Evolutionary conservation across 2,888 invertebrate genomes (phyloP).

Genomic region (Rhyacophila evoluta): DNA sequence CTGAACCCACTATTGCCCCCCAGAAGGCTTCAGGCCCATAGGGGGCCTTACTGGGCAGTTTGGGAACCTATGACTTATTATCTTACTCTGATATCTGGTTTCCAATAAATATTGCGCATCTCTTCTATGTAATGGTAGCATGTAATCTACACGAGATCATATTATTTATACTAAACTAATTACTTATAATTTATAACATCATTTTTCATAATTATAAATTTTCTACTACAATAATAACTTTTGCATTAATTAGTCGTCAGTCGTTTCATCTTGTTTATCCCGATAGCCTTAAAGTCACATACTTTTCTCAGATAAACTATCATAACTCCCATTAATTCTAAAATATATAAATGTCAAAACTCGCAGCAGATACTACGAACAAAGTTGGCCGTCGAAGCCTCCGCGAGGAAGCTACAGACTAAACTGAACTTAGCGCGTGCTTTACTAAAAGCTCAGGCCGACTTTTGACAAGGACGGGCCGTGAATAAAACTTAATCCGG

Average conservation of each 20-base stretch:
- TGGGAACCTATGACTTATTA: too few relatives aligned
- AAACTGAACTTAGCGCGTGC: conserved; percentile 7
- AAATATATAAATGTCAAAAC: conserved; percentile 18
- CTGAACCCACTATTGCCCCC: too few relatives aligned
- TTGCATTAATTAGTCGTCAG: neutral
- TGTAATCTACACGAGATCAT: too few relatives aligned
- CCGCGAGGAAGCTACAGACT: neutral
- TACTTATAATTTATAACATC: too few relatives aligned
- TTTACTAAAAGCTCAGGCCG: neutral
- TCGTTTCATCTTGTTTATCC: neutral
- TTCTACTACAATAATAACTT: too few relatives aligned
- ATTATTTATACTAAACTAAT: too few relatives aligned
- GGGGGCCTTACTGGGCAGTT: too few relatives aligned
- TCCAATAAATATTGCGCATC: too few relatives aligned
- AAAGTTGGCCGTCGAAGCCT: neutral
- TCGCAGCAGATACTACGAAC: neutral
- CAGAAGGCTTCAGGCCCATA: too few relatives aligned
- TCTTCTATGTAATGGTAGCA: too few relatives aligned
- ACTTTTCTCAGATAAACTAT: neutral
- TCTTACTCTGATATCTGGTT: too few relatives aligned
- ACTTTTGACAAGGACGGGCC: conserved; percentile 14
- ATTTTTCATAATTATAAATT: too few relatives aligned
- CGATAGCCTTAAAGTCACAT: neutral
- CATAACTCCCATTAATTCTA: conserved; percentile 13
- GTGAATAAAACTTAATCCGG: neutral